Base-by-base conservation (phyloP, 1,140 invertebrate species). In the Stenopsyche tienmushanensis region DNA sequence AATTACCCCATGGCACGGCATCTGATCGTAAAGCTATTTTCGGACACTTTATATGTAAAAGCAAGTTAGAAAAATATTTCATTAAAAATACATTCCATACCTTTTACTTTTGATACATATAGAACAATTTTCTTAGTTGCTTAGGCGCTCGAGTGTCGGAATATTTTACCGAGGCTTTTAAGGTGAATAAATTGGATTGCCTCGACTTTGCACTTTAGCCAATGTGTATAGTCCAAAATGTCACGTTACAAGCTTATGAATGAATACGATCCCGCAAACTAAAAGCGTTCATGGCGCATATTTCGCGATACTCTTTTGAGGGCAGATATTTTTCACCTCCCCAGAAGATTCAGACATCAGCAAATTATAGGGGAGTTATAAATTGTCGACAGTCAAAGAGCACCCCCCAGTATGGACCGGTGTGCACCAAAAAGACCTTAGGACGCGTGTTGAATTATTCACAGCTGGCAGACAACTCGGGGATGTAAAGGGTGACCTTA, bases 391-490 rank as follows among this genome's bases (percentile, higher is more conserved):
- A 34, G 29, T 34, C 29, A 13, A 13, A 5, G 29, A 13, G 5
- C 29, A 13, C 13, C 29, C n/a, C 29, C 29, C 5, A 34, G 29
- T 34, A 7, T 34, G 29, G 13, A 34, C 29, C 13, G 13, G 29
- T 13, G n/a, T 34, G 29, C 29, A 34, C 29, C 29, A 34, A 34
- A 13, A 34, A 34, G 13, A 34, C 13, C 13, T 13, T 34, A 34
- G 29, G 13, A 34, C 5, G 13, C 64, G 64, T 52, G 64, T 54
- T 69, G 64, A 69, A 69, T 69, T 69, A 69, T 69, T 69, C 67
- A 69, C 42, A 65, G 52, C 47, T 55, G 65, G 64, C 60, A 64
- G 65, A 69, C 42, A 52, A 20, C n/a, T 52, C 45, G 45, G n/a
- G 45, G 50, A 24, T 17, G 18, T 53, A 8, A 13, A n/a, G 41